A percentile compares a stretch with the other conserved stretches of the same genome.
Evolutionary conservation across 35 echinoderm and acorn worm species (phyloP).

Genomic region (Apostichopus californicus): DNA sequence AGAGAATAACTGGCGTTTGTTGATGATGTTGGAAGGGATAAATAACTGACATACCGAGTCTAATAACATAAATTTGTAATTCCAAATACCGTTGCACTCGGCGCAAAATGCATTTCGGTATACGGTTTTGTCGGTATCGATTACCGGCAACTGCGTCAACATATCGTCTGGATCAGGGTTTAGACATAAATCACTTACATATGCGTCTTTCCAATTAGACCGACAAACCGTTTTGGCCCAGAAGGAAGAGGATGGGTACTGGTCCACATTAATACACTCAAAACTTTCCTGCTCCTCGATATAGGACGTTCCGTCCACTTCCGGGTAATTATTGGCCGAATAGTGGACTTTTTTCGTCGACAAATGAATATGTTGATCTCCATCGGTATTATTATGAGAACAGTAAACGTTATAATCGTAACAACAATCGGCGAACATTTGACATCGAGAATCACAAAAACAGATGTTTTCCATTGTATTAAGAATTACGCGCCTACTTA

Average conservation of each 20-base stretch:
- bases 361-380: background rate
- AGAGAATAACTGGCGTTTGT: constrained; percentile 40
- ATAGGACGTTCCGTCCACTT: constrained; percentile 25
- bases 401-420: constrained; percentile 13
- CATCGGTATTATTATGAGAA: background rate
- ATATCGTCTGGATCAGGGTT: constrained; percentile 19
- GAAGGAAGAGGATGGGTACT: constrained; percentile 38
- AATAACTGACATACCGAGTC: constrained; percentile 39
- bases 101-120: constrained; percentile 56
- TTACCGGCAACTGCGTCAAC: constrained; percentile 38
- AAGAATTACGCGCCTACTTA: background rate
- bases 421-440: constrained; percentile 46
- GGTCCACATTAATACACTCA: constrained; percentile 39
- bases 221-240: constrained; percentile 43
- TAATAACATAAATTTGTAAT: constrained; percentile 36
- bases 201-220: background rate
- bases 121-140: constrained; percentile 9
- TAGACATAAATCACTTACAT: constrained; percentile 17
- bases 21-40: constrained; percentile 27
- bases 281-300: constrained; percentile 23
- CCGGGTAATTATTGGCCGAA: background rate
- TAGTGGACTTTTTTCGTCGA: background rate
- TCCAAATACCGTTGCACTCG: constrained; percentile 34
- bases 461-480: constrained; percentile 25
- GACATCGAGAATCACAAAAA: constrained; percentile 35